Percentiles rank a stretch among this genome's conserved stretches.
Conservation (phyloP, 2,113 vertebrate species). For the Chelonoidis abingdonii region DNA sequence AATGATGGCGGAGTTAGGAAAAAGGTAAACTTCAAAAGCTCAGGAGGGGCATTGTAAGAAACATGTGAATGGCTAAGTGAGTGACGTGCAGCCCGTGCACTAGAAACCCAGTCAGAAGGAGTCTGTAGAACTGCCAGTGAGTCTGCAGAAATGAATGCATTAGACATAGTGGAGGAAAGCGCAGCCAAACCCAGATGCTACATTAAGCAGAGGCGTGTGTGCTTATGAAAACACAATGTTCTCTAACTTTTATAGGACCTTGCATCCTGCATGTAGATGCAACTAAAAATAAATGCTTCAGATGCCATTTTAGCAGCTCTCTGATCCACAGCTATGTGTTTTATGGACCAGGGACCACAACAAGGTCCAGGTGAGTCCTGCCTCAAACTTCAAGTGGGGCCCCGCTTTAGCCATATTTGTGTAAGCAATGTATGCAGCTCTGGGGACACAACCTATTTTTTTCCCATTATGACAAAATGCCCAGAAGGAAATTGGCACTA, state of each 20-base stretch:
- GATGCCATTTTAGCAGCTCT: not conserved
- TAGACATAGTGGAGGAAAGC: not conserved
- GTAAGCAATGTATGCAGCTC: not conserved
- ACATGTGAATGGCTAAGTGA: not conserved
- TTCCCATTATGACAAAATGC: constrained; percentile 58
- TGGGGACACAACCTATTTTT: constrained; percentile 43
- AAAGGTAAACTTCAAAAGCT: constrained; percentile 24
- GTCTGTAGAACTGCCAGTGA: not conserved
- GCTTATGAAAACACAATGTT: not conserved
- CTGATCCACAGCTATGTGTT: not conserved
- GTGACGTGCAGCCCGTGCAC: not conserved
- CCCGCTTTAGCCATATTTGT: not conserved
- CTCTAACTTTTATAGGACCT: not conserved
- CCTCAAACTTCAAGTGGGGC: not conserved
- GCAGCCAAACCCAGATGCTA: not conserved
- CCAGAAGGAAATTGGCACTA: constrained; percentile 60
- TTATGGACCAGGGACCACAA: not conserved
- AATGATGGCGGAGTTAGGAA: constrained; percentile 33
- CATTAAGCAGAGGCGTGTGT: not conserved
- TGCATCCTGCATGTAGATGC: not conserved
- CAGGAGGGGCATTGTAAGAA: constrained; percentile 8
- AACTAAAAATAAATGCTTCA: not conserved
- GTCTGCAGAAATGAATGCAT: accelerated
- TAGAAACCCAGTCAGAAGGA: not conserved
- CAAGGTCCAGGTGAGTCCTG: not conserved